Percentiles rank a stretch among this genome's conserved stretches.
phyloP scores from a whole-genome alignment of 2,888 invertebrate genomes.

The Cryptocephalus moraei region DNA sequence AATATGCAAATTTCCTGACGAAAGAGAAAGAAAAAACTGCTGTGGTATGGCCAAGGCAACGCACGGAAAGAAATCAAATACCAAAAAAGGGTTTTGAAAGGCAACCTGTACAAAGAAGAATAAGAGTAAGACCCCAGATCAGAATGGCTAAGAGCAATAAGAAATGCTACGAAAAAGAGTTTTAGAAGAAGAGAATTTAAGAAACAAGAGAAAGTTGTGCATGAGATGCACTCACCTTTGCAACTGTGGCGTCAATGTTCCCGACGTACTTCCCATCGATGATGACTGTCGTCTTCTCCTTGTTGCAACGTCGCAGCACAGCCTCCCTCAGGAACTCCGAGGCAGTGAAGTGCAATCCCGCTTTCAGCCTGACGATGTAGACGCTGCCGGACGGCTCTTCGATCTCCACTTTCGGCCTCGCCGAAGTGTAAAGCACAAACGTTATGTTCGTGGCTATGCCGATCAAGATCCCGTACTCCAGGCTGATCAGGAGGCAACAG shows the following conservation, averaged over 20 bases:
- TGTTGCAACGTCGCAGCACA: conserved; percentile 32
- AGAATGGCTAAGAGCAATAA: too few species aligned
- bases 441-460: conserved; percentile 45
- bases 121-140: too few species aligned
- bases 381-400: conserved; percentile 33
- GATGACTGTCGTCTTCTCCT: conserved; percentile 27
- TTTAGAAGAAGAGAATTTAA: too few species aligned
- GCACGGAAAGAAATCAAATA: too few species aligned
- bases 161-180: too few species aligned
- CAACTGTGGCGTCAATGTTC: conserved; percentile 52
- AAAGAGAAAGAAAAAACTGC: too few species aligned
- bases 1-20: too few species aligned
- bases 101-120: too few species aligned
- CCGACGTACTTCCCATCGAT: conserved; percentile 45
- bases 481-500: conserved; percentile 46
- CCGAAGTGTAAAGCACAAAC: conserved; percentile 43
- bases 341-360: conserved; percentile 68
- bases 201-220: too few species aligned
- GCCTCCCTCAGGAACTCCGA: conserved; percentile 59
- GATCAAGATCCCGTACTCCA: conserved; percentile 55
- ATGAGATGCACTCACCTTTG: conserved; percentile 47
- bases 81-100: too few species aligned
- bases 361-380: conserved; percentile 56
- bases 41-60: too few species aligned
- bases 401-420: conserved; percentile 38